These are phyloP conservation scores for Chlorocebus sabaeus DNA, from an alignment of 2,113 vertebrate genomes.

Conservation along the genomic window DNA sequence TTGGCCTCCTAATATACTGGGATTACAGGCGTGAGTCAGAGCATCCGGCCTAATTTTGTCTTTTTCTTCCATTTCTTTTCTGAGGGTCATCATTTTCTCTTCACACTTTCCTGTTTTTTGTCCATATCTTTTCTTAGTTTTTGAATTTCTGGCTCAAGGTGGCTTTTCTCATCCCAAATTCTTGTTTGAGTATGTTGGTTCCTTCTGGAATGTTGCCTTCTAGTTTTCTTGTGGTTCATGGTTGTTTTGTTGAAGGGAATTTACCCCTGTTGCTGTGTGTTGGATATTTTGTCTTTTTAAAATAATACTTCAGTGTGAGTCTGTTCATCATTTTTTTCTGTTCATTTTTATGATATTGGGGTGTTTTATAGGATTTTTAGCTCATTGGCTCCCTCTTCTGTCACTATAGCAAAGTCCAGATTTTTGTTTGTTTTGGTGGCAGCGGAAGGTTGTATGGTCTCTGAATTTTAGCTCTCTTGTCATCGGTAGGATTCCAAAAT, in stretches of 20 bases:
- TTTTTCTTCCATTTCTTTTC: background rate
- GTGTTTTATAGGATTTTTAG: slow-evolving; percentile 39
- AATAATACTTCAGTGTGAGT: background rate
- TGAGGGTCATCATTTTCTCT: background rate
- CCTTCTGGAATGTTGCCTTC: background rate
- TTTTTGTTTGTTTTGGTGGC: background rate
- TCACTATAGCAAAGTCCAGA: background rate
- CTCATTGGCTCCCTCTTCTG: slow-evolving; percentile 65
- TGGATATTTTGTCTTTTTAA: background rate
- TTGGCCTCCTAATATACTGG: no score
- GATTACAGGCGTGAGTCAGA: no score
- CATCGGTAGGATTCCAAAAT: background rate
- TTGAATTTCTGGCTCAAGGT: background rate
- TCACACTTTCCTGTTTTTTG: no score
- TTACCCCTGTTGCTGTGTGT: background rate
- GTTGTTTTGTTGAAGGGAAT: background rate
- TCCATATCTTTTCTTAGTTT: no score
- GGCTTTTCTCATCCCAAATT: background rate
- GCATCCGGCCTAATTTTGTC: background rate
- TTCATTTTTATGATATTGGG: background rate
- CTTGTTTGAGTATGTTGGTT: background rate
- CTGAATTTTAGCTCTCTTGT: background rate
- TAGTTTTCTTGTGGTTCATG: background rate
- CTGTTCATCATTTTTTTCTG: background rate
- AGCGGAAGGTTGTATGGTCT: background rate